These are phyloP conservation scores for Biston stratarius DNA, from an alignment of 2,888 invertebrate genomes.

Conservation along the genomic window DNA sequence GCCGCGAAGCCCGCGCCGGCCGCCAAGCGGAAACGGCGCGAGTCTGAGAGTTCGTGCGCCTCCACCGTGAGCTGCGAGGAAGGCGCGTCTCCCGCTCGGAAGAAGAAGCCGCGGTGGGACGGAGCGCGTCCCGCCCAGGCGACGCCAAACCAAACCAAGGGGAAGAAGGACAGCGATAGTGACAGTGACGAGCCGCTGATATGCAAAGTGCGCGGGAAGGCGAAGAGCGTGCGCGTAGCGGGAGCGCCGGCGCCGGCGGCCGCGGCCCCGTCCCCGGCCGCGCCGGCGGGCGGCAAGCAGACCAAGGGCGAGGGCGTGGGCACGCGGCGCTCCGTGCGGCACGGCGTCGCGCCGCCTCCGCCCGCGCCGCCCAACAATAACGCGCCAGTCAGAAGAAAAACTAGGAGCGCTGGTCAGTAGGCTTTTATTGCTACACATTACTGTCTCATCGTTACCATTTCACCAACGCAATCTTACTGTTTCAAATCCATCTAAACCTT, in stretches of 20 bases:
- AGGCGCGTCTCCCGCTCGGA: constrained; percentile 70
- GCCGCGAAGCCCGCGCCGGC: constrained; percentile 75
- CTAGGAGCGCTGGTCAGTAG: constrained; percentile 89
- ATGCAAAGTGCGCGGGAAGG: constrained; percentile 88
- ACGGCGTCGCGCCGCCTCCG: constrained; percentile 60
- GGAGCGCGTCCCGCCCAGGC: constrained; percentile 71
- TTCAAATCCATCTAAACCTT: no score
- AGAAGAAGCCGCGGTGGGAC: constrained; percentile 74
- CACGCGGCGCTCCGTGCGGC: constrained; percentile 85
- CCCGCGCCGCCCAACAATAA: constrained; percentile 62
- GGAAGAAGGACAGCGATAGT: constrained; percentile 90
- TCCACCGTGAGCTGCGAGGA: constrained; percentile 88
- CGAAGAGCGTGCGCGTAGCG: constrained; percentile 53
- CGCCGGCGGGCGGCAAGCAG: constrained; percentile 47
- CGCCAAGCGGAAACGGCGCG: constrained; percentile 91
- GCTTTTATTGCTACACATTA: no score
- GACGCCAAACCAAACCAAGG: constrained; percentile 73
- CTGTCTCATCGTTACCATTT: no score
- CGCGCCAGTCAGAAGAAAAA: constrained; percentile 85
- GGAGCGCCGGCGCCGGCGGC: constrained; percentile 63
- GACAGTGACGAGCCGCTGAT: constrained; percentile 94
- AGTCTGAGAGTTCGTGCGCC: constrained; percentile 91
- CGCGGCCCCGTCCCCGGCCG: constrained; percentile 44
- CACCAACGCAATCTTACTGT: no score
- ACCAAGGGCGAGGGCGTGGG: constrained; percentile 78